phyloP scores from a whole-genome alignment of 1,140 invertebrate genomes.

The Cydia fagiglandana region DNA sequence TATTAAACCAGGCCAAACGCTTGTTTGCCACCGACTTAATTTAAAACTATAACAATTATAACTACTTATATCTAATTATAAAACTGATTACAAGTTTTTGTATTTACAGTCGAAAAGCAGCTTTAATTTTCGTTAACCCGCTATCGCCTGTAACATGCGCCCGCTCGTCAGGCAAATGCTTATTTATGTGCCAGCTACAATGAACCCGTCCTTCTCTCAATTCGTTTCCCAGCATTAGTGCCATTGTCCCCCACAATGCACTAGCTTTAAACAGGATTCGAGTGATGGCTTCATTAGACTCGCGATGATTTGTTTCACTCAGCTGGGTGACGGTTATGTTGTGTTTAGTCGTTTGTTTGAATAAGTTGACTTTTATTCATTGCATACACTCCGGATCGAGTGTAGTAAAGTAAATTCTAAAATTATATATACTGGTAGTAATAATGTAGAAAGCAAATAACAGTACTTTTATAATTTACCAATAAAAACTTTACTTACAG shows the following conservation, averaged over 20 bases:
- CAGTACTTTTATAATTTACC: too few species aligned
- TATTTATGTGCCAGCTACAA: constrained; percentile 68
- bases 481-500: too few species aligned
- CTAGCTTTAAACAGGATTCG: constrained; percentile 52
- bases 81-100: not conserved
- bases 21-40: too few species aligned
- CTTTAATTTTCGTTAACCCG: constrained; percentile 12
- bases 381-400: too few species aligned
- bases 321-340: not conserved
- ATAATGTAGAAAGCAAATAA: too few species aligned
- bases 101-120: too few species aligned
- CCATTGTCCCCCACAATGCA: constrained; percentile 52
- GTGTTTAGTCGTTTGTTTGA: not conserved
- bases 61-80: too few species aligned
- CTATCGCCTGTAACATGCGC: constrained; percentile 38
- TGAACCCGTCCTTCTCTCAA: constrained; percentile 63
- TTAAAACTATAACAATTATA: too few species aligned
- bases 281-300: constrained; percentile 44
- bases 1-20: too few species aligned
- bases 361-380: not conserved
- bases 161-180: constrained; percentile 55
- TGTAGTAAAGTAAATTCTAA: too few species aligned
- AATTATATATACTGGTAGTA: too few species aligned
- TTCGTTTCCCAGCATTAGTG: constrained; percentile 68
- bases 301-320: constrained; percentile 37